Evolutionary conservation across 2,113 vertebrate genomes (phyloP).

Genomic region (Apaloderma vittatum): DNA sequence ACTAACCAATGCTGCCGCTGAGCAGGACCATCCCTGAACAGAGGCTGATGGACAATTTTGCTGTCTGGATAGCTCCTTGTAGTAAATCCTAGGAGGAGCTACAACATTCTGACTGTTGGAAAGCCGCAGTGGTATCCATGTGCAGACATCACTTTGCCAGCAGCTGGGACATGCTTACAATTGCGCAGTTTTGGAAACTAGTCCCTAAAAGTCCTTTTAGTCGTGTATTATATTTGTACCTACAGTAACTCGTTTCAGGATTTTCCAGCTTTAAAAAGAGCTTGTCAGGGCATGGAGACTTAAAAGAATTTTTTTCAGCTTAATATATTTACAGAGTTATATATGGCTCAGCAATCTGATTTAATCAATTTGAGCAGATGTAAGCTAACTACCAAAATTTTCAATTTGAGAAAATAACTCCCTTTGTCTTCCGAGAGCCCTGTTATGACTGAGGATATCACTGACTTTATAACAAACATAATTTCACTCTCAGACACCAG

Average conservation of each 20-base stretch:
- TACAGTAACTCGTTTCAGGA: background rate
- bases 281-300: background rate
- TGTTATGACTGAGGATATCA: background rate
- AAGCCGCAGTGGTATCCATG: background rate
- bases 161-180: background rate
- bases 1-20: background rate
- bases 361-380: background rate
- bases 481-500: background rate
- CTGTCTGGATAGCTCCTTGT: background rate
- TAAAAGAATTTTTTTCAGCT: background rate
- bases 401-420: background rate
- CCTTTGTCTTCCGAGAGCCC: background rate
- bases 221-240: background rate
- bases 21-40: background rate
- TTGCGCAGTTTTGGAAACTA: background rate
- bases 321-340: constrained; percentile 8
- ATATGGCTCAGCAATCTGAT: constrained; percentile 5
- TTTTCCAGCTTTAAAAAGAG: background rate
- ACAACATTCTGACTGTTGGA: background rate
- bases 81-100: background rate
- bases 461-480: background rate
- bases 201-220: background rate
- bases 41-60: background rate
- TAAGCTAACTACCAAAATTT: background rate
- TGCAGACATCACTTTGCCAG: background rate